phyloP scores from a whole-genome alignment of 2,888 invertebrate genomes.

The Agapetus fuscipes region DNA sequence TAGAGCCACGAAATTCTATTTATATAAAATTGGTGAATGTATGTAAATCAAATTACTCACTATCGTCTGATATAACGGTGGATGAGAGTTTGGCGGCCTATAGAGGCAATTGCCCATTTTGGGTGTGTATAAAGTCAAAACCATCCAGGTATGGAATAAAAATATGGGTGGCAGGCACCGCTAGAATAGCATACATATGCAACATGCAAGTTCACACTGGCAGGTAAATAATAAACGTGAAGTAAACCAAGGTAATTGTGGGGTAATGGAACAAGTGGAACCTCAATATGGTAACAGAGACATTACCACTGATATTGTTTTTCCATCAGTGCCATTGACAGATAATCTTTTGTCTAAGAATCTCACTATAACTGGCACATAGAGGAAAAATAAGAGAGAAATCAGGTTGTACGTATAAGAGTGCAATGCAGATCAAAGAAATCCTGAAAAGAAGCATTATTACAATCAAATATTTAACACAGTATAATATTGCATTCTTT shows the following conservation, averaged over 20 bases:
- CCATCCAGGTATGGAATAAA: constrained; percentile 13
- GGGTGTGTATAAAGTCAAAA: constrained; percentile 18
- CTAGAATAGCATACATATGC: constrained; percentile 8
- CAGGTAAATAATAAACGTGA: background rate
- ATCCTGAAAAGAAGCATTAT: too few relatives aligned
- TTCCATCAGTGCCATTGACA: background rate
- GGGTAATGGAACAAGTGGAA: background rate
- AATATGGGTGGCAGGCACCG: constrained; percentile 10
- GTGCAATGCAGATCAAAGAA: too few relatives aligned
- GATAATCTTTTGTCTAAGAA: background rate
- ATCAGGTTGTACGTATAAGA: too few relatives aligned
- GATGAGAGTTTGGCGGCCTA: constrained; percentile 12
- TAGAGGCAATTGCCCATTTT: constrained; percentile 17
- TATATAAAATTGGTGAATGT: constrained; percentile 9
- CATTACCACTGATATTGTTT: background rate
- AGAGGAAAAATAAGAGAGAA: background rate
- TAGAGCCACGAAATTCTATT: constrained; percentile 8
- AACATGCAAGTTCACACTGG: constrained; percentile 7
- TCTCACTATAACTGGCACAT: background rate
- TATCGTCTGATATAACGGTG: constrained; percentile 9
- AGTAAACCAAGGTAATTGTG: background rate
- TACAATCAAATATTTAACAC: too few relatives aligned
- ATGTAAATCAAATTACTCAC: constrained; percentile 8
- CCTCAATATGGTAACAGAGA: background rate
- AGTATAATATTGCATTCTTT: too few relatives aligned